Evolutionary conservation across 2,797 vertebrate species (phyloP).

Genomic region (Glossophaga mutica): DNA sequence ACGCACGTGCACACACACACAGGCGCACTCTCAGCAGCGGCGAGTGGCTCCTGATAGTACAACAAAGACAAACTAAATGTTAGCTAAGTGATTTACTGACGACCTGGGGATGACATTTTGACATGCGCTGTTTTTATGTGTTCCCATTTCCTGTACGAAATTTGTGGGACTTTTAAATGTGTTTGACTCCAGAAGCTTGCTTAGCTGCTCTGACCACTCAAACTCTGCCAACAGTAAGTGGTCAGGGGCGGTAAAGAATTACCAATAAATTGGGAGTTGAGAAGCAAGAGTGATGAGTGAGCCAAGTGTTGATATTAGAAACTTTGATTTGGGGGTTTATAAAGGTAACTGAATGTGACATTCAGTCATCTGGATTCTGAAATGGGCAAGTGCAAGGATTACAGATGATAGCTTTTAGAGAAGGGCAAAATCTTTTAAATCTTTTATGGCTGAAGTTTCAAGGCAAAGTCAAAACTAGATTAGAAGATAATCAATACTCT

Average conservation of each 20-base stretch:
- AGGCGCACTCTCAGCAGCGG: background rate
- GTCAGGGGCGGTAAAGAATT: conserved; percentile 62
- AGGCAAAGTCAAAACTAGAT: conserved; percentile 75
- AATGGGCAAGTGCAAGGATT: conserved; percentile 64
- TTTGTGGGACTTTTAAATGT: conserved; percentile 66
- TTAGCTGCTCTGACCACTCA: conserved; percentile 36
- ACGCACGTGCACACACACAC: background rate
- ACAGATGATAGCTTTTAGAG: conserved; percentile 73
- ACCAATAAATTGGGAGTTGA: conserved; percentile 51
- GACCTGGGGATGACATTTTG: conserved; percentile 64
- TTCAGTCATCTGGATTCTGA: conserved; percentile 65
- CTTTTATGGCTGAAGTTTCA: conserved; percentile 75
- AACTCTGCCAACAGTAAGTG: conserved; percentile 54
- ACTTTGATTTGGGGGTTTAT: conserved; percentile 73
- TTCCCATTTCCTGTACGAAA: conserved; percentile 61
- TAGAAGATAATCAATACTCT: conserved; percentile 71
- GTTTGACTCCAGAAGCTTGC: conserved; percentile 42
- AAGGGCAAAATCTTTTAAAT: conserved; percentile 74
- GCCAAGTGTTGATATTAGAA: conserved; percentile 67
- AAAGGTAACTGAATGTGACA: conserved; percentile 72
- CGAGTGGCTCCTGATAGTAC: background rate
- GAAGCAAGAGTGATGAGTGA: conserved; percentile 65
- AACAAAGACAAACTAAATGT: conserved; percentile 53
- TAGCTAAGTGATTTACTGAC: conserved; percentile 64
- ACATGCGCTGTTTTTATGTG: conserved; percentile 60